These are phyloP conservation scores for Megalonaias nervosa DNA, from an alignment of 1,140 invertebrate species.

Conservation along the genomic window DNA sequence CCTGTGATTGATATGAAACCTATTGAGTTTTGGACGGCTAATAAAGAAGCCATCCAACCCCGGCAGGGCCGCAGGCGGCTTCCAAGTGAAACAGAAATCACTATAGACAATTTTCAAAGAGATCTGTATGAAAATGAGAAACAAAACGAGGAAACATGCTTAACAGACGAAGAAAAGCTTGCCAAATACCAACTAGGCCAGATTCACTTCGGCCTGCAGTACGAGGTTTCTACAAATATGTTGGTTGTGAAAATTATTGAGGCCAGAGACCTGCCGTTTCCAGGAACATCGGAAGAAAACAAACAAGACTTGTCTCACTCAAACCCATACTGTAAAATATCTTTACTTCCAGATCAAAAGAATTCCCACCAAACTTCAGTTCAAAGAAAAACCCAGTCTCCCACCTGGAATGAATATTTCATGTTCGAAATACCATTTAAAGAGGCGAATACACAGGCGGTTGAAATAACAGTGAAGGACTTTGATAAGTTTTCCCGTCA, in stretches of 20 bases:
- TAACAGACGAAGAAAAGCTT: slow-evolving; percentile 68
- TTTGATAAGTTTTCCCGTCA: slow-evolving; percentile 70
- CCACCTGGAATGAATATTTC: slow-evolving; percentile 68
- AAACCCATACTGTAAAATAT: slow-evolving; percentile 71
- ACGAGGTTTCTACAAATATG: slow-evolving; percentile 66
- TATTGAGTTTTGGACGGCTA: slow-evolving; percentile 73
- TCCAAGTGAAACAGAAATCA: slow-evolving; percentile 68
- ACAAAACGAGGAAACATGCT: slow-evolving; percentile 50
- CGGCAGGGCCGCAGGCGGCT: slow-evolving; percentile 55
- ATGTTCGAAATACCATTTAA: slow-evolving; percentile 66
- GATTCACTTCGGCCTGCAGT: slow-evolving; percentile 70
- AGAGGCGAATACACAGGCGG: slow-evolving; percentile 59
- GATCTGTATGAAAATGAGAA: slow-evolving; percentile 66
- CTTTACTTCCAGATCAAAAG: slow-evolving; percentile 66
- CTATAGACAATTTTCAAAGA: slow-evolving; percentile 66
- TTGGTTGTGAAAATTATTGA: slow-evolving; percentile 71
- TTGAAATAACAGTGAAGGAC: slow-evolving; percentile 69
- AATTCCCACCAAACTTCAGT: slow-evolving; percentile 68
- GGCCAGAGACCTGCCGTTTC: slow-evolving; percentile 69
- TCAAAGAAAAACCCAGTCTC: slow-evolving; percentile 67
- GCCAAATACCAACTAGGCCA: slow-evolving; percentile 68
- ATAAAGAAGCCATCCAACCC: slow-evolving; percentile 68
- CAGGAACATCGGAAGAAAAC: slow-evolving; percentile 67
- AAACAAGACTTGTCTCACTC: slow-evolving; percentile 71
- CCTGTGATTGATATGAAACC: slow-evolving; percentile 72